phyloP scores from a whole-genome alignment of 2,888 invertebrate species.

The Ophion ellenae region DNA sequence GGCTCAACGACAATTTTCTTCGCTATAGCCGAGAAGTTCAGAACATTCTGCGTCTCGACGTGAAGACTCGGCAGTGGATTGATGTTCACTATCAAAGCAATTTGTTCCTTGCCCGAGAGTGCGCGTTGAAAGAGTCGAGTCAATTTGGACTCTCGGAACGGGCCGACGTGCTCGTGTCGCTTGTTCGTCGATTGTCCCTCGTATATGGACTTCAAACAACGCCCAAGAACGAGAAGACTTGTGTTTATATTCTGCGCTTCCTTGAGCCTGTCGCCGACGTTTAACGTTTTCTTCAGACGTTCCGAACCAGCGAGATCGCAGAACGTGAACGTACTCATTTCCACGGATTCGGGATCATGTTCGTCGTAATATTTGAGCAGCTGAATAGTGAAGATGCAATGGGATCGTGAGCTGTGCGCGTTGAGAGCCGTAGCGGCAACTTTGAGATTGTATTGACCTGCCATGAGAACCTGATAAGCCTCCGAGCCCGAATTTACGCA shows the following conservation, averaged over 20 bases:
- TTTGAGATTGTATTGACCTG: constrained; percentile 92
- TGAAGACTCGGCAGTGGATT: constrained; percentile 91
- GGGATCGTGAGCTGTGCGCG: constrained; percentile 93
- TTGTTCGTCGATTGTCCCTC: constrained; percentile 78
- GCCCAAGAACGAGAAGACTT: constrained; percentile 93
- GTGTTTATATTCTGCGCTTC: constrained; percentile 97
- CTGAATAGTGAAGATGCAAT: constrained; percentile 95
- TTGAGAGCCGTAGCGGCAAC: constrained; percentile 94
- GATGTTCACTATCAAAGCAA: constrained; percentile 95
- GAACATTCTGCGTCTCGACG: constrained; percentile 93
- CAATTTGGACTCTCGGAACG: constrained; percentile 94
- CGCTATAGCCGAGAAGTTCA: constrained; percentile 94
- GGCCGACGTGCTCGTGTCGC: constrained; percentile 81
- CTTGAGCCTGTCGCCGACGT: constrained; percentile 91
- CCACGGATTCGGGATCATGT: constrained; percentile 75
- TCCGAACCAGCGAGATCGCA: constrained; percentile 98
- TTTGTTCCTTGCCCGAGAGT: constrained; percentile 89
- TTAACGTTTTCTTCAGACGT: constrained; percentile 91
- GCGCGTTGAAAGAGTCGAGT: constrained; percentile 94
- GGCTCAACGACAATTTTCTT: constrained; percentile 85
- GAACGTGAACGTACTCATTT: constrained; percentile 85
- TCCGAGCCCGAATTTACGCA: constrained; percentile 91
- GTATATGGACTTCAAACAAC: constrained; percentile 89
- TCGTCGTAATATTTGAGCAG: constrained; percentile 87
- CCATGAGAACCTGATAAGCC: constrained; percentile 92